Evolutionary conservation across 2,113 vertebrate species (phyloP), one percentile per base, ranked within the genome.

Genomic region (Epinephelus lanceolatus): DNA sequence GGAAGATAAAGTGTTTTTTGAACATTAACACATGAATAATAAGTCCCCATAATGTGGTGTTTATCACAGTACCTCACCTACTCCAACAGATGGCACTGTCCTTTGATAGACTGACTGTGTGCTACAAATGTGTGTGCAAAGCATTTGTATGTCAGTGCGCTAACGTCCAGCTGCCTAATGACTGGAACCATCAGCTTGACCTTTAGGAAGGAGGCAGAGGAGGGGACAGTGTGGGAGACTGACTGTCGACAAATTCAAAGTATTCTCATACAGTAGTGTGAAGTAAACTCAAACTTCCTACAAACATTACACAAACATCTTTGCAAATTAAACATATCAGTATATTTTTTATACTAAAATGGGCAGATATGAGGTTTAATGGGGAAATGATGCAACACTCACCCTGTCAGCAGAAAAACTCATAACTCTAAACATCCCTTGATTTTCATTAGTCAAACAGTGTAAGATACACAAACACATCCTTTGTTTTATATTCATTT

Each of bases 381-480:
- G 19, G 21, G 4, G 18, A 30, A 30, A 17, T 19, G 11, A 30
- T 52, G 5, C 49, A 18, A 1, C 3, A 9, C 27, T 68, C 13
- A 0, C 11, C 2, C 45, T 18, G 18, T 61, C 25, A 51, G 71
- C 57, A 51, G 5, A 68, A 25, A 42, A 52, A 18, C n/a, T 40
- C 27, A 25, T 45, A 55, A 63, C 51, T 47, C 17, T 49, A 71
- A 77, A 49, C 51, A 51, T n/a, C 14, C 15, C 14, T 3, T 13
- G 11, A 59, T 17, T 49, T 71, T 9, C 23, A 52, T 40, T 57
- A 37, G 65, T 59, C 0, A 70, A 53, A 75, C 63, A 21, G 21
- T 68, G 42, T 19, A 25, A 37, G 23, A 76, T 21, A 33, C 37
- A 70, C 33, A 76, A 65, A 76, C 49, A 30, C 21, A 57, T 25